These are phyloP conservation scores for Petrocephalus zakoni DNA, from an alignment of 2,113 vertebrate genomes.

Conservation along the genomic window DNA sequence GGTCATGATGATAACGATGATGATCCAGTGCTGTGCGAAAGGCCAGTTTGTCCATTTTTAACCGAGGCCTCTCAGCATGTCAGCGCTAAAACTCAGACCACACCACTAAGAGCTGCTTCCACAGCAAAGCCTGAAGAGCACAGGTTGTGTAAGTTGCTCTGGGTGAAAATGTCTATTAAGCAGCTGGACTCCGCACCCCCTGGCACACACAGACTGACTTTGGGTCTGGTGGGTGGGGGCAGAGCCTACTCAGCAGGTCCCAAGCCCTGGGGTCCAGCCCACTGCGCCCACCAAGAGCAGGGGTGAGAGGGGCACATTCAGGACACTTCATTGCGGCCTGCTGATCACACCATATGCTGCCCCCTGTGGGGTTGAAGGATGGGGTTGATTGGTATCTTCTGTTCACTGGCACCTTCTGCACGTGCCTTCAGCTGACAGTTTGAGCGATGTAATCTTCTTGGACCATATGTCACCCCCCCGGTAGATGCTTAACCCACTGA, in stretches of 20 bases:
- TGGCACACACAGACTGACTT: not conserved
- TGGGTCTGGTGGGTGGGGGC: not conserved
- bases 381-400: constrained; percentile 39
- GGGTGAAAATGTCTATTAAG: not conserved
- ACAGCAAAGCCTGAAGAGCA: not conserved
- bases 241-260: not conserved
- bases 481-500: constrained; percentile 45
- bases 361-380: constrained; percentile 17
- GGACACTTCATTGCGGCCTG: not conserved
- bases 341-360: constrained; percentile 26
- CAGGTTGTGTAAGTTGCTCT: not conserved
- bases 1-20: not conserved
- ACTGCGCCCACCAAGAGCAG: not conserved
- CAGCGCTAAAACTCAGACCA: not conserved
- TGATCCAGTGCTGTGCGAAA: not conserved
- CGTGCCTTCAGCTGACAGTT: constrained; percentile 38
- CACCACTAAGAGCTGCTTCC: not conserved
- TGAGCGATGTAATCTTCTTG: constrained; percentile 38
- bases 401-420: constrained; percentile 35
- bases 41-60: not conserved
- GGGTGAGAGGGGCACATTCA: not conserved
- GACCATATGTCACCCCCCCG: constrained; percentile 40
- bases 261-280: not conserved
- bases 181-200: not conserved
- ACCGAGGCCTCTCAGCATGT: not conserved